Percentiles rank a stretch among this genome's conserved stretches.
Conservation (phyloP, 2,113 vertebrate species). For the Coracopsis vasa region DNA sequence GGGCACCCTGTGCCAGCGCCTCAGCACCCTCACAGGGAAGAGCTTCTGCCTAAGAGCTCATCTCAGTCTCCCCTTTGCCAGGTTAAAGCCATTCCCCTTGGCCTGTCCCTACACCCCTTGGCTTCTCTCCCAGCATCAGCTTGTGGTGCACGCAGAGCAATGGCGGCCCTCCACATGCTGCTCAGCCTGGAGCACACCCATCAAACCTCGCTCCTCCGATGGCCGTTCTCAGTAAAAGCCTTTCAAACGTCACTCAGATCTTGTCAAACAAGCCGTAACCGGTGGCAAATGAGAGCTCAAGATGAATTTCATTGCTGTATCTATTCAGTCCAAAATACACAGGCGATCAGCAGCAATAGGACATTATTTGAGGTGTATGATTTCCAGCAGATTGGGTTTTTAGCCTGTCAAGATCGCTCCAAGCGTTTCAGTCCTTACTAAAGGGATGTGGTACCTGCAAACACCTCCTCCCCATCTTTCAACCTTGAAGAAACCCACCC, state of each 20-base stretch:
- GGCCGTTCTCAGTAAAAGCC: neutral
- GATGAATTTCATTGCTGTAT: neutral
- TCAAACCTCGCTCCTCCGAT: neutral
- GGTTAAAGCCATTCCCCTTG: neutral
- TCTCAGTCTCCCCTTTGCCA: neutral
- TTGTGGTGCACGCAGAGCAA: neutral
- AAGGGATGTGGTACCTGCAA: neutral
- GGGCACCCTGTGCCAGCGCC: no score
- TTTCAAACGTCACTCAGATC: neutral
- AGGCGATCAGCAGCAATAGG: neutral
- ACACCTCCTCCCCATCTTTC: neutral
- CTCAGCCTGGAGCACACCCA: neutral
- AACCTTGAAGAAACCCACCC: neutral
- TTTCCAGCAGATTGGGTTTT: constrained; percentile 47
- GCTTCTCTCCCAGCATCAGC: neutral
- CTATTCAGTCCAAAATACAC: constrained; percentile 16
- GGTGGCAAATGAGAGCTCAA: neutral
- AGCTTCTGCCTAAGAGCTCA: neutral
- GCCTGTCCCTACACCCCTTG: neutral
- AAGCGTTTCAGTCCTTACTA: neutral
- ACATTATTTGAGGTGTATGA: constrained; percentile 1
- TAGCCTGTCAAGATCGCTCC: constrained; percentile 15
- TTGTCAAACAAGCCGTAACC: neutral
- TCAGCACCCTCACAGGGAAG: neutral
- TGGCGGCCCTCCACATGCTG: neutral